phyloP scores from a whole-genome alignment of 2,797 vertebrate species.

The Loris lydekkerianus region DNA sequence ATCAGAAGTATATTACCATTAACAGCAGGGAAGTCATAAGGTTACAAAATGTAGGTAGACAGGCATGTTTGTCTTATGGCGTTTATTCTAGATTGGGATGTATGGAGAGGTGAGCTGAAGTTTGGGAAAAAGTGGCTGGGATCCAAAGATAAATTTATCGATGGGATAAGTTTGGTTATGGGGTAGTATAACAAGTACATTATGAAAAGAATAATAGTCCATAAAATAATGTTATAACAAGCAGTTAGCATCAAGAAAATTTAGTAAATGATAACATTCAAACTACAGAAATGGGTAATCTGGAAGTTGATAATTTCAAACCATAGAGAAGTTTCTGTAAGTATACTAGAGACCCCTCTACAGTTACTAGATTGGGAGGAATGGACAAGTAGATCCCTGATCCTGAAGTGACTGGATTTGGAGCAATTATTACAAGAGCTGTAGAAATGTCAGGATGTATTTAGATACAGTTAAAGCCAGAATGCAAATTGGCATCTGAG shows the following conservation, averaged over 20 bases:
- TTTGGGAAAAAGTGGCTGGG: not conserved
- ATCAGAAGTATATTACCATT: not conserved
- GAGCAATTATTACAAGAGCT: not conserved
- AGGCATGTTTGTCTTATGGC: not conserved
- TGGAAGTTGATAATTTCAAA: conserved; percentile 33
- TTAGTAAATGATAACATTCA: not conserved
- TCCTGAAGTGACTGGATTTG: not conserved
- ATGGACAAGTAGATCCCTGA: not conserved
- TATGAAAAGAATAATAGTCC: conserved; percentile 29
- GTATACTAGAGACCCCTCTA: not conserved
- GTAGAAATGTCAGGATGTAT: not conserved
- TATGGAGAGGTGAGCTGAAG: not conserved
- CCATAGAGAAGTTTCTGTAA: not conserved
- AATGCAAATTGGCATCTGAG: not conserved
- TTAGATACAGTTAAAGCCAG: conserved; percentile 19
- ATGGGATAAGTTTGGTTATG: not conserved
- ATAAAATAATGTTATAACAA: not conserved
- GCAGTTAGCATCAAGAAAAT: not conserved
- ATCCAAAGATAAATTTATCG: not conserved
- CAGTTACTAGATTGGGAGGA: not conserved
- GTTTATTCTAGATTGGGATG: not conserved
- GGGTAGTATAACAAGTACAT: not conserved
- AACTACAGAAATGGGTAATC: not conserved
- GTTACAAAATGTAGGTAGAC: not conserved
- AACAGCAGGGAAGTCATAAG: not conserved